A percentile compares a stretch with the other conserved stretches of the same genome.
These are phyloP conservation scores for Archaeoteleia sp. DNA, from an alignment of 2,888 invertebrate species.

Conservation along the genomic window DNA sequence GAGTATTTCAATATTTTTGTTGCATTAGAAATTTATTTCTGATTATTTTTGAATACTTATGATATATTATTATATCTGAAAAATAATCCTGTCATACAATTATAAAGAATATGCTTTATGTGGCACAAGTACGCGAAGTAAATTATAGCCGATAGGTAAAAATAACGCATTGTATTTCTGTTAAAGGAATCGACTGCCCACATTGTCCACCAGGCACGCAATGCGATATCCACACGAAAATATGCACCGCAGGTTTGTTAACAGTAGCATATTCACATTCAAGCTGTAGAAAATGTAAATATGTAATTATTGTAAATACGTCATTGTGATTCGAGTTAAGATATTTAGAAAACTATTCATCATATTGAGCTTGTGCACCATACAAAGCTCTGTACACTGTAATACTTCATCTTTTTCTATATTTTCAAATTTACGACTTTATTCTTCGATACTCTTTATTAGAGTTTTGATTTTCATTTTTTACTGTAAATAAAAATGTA, in stretches of 20 bases:
- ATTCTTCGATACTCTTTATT: constrained; percentile 1
- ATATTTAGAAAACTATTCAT: neutral
- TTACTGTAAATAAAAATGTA: constrained; percentile 33
- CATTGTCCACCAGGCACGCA: constrained; percentile 87
- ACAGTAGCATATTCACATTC: neutral
- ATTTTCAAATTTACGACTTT: constrained; percentile 9
- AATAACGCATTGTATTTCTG: constrained; percentile 2
- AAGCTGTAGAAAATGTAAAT: constrained; percentile 62
- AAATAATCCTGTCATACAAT: no score
- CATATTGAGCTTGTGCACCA: constrained; percentile 28
- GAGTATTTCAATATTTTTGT: no score
- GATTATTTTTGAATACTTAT: no score
- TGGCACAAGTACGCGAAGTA: no score
- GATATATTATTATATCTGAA: no score
- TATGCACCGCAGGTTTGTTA: constrained; percentile 86
- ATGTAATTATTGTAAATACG: constrained; percentile 70
- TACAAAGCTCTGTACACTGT: constrained; percentile 28
- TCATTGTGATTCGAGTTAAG: no score
- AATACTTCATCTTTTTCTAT: constrained; percentile 9
- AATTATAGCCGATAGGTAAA: no score
- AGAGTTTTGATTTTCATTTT: constrained; percentile 1
- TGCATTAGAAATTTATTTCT: no score
- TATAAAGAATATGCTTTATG: no score
- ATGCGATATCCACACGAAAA: constrained; percentile 87
- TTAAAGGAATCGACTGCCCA: constrained; percentile 61